Base-by-base conservation (phyloP, 2,113 vertebrate species). In the Laterallus jamaicensis region DNA sequence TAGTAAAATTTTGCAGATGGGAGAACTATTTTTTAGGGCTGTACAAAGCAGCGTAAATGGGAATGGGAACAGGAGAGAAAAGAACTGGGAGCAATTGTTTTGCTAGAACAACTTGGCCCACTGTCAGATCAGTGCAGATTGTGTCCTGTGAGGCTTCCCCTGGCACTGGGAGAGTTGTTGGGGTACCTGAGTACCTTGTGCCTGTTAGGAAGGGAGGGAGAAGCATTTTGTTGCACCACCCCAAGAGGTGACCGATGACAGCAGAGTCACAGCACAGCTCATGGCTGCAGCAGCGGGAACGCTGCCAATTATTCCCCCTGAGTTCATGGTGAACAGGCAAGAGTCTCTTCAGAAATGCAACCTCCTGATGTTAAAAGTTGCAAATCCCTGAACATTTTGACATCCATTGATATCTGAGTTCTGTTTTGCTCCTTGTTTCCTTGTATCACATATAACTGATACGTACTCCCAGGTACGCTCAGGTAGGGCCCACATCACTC, bases 401-500 rank as follows among this genome's bases (percentile, higher is more conserved):
- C 11, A 31, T 42, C 35, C 31, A 2, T 71, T 76, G 55, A 84
- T 26, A 29, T 55, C 52, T 42, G 75, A 16, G 19, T 60, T 84
- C 39, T 50, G 8, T 37, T 75, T 31, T 37, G 26, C 37, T 66
- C 24, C 31, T 56, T 60, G 44, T 69, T 85, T 78, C 26, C 47
- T 17, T 9, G 5, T 47, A 52, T 47, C 67, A 37, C 32, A 40
- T 9, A 6, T 7, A 56, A 55, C 1, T 2, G 3, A 0, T 26
- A 63, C 40, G 20, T 59, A 60, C 50, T 70, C 42, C 50, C 26
- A 79, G 68, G 39, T 26, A 10, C 24, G 13, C 24, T 84, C n/a
- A 29, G 10, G 8, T 9, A 59, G 50, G 19, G 21, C 29, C 26
- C 3, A 1, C 1, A 1, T 10, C 55, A 10, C 60, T 11, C 37